Conservation (phyloP, 2,113 vertebrate genomes). For the Sphyrna mokarran region DNA sequence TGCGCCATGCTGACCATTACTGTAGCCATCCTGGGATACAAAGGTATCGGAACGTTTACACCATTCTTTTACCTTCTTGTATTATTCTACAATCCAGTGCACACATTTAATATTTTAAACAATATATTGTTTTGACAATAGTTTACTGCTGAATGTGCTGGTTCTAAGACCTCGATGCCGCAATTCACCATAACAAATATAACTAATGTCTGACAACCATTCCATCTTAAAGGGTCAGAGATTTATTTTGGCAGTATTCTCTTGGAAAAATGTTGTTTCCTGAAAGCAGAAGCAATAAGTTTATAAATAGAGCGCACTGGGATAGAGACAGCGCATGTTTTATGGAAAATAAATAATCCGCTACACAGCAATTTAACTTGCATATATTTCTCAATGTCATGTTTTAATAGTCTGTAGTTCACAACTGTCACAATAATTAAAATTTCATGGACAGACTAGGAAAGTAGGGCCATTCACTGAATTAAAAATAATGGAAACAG, state of each 20-base stretch:
- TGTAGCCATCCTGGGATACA: constrained; percentile 87
- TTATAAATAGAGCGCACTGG: background rate
- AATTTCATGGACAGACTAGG: background rate
- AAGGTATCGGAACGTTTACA: constrained; percentile 66
- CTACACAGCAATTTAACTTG: background rate
- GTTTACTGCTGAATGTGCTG: background rate
- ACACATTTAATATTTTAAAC: background rate
- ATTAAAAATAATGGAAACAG: background rate
- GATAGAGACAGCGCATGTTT: background rate
- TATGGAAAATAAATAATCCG: background rate
- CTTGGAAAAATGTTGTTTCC: background rate
- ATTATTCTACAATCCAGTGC: background rate
- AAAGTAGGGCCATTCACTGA: background rate
- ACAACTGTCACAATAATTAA: background rate
- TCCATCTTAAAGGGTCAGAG: background rate
- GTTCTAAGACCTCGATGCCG: background rate
- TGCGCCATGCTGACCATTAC: constrained; percentile 86
- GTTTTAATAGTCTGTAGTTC: background rate
- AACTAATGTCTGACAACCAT: background rate
- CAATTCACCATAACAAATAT: background rate
- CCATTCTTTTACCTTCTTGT: background rate
- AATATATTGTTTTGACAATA: background rate
- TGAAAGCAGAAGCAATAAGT: background rate
- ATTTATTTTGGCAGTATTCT: background rate
- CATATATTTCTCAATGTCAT: background rate